Conservation (phyloP, 1,140 invertebrate species). For the Vollenhovia emeryi region DNA sequence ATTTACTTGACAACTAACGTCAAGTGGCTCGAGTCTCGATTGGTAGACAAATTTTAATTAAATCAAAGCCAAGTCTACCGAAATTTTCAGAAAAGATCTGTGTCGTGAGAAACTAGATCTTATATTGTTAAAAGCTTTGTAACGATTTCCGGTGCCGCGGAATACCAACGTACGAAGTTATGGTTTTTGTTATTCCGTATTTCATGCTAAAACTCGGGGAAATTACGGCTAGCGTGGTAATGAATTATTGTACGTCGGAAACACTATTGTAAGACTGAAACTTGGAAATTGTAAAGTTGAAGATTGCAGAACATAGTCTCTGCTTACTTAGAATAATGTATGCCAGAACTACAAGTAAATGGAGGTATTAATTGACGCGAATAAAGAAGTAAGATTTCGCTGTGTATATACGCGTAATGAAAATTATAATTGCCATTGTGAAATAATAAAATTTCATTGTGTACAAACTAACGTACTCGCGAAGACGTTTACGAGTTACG, state of each 20-base stretch:
- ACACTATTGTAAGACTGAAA: constrained; percentile 44
- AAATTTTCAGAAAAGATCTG: neutral
- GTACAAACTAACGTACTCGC: neutral
- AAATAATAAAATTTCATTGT: neutral
- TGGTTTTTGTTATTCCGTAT: constrained; percentile 61
- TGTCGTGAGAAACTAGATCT: constrained; percentile 28
- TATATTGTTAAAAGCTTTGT: constrained; percentile 54
- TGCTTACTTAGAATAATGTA: constrained; percentile 36
- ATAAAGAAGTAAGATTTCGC: neutral
- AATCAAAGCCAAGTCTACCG: neutral
- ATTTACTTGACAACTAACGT: neutral
- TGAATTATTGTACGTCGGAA: constrained; percentile 70
- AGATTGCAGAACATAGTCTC: constrained; percentile 37
- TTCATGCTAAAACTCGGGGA: constrained; percentile 55
- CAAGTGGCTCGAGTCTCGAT: neutral
- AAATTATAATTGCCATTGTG: neutral
- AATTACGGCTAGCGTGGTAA: constrained; percentile 55
- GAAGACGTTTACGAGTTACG: neutral
- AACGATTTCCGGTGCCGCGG: neutral
- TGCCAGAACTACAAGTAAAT: constrained; percentile 9
- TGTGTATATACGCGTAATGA: neutral
- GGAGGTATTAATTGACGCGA: neutral
- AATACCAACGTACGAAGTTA: constrained; percentile 46
- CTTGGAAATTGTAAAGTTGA: constrained; percentile 55
- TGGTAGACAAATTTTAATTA: neutral